Base-by-base conservation (phyloP, 2,888 invertebrate genomes). In the Drosophila yooni region DNA sequence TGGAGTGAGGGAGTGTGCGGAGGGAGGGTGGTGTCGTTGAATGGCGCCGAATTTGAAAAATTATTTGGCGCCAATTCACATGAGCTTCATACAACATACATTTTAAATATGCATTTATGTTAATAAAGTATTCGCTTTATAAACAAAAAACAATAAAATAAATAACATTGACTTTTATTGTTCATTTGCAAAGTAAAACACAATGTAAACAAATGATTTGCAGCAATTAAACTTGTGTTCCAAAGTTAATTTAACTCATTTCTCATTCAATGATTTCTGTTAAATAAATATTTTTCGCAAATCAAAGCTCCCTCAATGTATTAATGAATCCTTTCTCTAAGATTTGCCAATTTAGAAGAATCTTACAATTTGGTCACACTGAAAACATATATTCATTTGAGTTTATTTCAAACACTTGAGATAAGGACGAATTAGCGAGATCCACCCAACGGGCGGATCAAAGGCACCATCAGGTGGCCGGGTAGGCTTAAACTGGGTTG, bases 361-460 rank as follows among this genome's bases (percentile, higher is more conserved):
- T 4, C 18, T 56, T 13, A 29, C 34, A 34, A 46, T n/a, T 57
- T 63, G 75, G 72, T 63, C 76, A 76, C 75, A 75, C 76, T 71
- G 6, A 48, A 46, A 48, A 18, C 36, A 54, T 31, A n/a, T 27
- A n/a, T 21, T 34, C 13, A 4, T 25, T 7, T 21, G 36, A 36
- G 13, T 31, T 54, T 15, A 27, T 27, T 36, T 18, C 3, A 56
- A 38, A 38, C 13, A 56, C 38, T 38, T 13, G 8, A 2, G 4
- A 5, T 40, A 63, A 53, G 62, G 46, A 52, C 58, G 46, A 46
- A 46, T 7, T 46, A 46, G 15, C 8, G 4, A 25, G 7, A 46
- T 21, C 7, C 21, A 25, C 3, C 3, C 7, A 43, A 15, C 5
- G 3, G 27, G 11, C n/a, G 13, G 10, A 6, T 10, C 29, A 53